Base-by-base conservation (phyloP, 2,797 vertebrate species). In the Myotis findleyi region DNA sequence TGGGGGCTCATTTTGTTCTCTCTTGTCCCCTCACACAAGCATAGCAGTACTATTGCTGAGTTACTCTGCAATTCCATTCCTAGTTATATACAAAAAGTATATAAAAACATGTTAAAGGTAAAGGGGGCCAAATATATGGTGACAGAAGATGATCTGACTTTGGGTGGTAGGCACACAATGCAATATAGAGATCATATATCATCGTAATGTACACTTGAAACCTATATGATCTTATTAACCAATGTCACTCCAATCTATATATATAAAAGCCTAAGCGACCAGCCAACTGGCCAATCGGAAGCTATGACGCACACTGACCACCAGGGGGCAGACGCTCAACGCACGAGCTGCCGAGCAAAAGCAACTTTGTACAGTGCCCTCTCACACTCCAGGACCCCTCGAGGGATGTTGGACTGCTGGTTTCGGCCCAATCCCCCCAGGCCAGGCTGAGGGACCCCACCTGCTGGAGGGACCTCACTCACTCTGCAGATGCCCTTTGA, bases 211-310 rank as follows among this genome's bases (percentile, higher is more conserved):
- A 64, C 59, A 64, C 6, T 64, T n/a, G 59, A 64, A 64, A 64
- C 13, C 59, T 64, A 64, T 7, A n/a, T n/a, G 6, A 7, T 64
- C 59, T 64, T 64, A 16, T 64, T 16, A 64, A 64, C 59, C 13
- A 64, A 62, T 27, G 9, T 30, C 12, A 62, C 13, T 16, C 59
- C 59, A 62, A 62, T 30, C 57, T 27, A 25, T 25, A 57, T 57
- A 59, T 59, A 59, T 59, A 27, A 27, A 59, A 59, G 57, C 57
- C 57, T 57, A 11, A 57, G 23, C 1, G 5, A 59, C 4, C 4
- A 0, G 57, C 11, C 1, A 0, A 59, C 23, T 38, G 38, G 25
- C 11, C 1, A 0, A 59, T 10, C 5, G 38, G 23, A 2, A 27
- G 25, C 57, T 59, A 12, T 59, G 23, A 59, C 0, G 2, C 8